These are phyloP conservation scores for Macquaria australasica DNA, from an alignment of 2,113 vertebrate genomes.

Conservation along the genomic window DNA sequence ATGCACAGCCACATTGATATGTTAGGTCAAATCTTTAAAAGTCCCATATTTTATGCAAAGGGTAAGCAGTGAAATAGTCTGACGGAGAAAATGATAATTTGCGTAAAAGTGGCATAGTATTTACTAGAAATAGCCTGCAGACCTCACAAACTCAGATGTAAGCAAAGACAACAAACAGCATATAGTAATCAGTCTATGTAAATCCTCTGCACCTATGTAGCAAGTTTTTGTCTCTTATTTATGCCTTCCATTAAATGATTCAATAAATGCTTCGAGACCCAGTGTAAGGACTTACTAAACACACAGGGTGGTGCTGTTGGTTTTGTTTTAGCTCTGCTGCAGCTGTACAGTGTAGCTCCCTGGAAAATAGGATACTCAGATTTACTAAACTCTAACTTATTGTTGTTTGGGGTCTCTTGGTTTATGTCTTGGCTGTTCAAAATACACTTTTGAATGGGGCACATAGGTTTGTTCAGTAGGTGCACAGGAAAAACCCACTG, in stretches of 20 bases:
- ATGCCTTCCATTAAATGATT: background rate
- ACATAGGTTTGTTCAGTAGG: background rate
- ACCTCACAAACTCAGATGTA: background rate
- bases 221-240: background rate
- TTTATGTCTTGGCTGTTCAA: background rate
- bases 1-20: background rate
- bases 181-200: background rate
- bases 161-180: background rate
- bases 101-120: background rate
- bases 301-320: constrained; percentile 46
- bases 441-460: background rate
- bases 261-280: background rate
- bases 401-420: background rate
- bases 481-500: too few relatives aligned
- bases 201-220: background rate
- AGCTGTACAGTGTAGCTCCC: background rate
- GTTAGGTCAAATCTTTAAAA: background rate
- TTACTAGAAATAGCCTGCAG: background rate
- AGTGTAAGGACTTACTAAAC: background rate
- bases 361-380: too few relatives aligned
- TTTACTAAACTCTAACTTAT: background rate
- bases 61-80: background rate
- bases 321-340: background rate
- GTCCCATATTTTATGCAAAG: background rate
- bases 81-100: background rate